Base-by-base conservation (phyloP, 2,888 invertebrate species). In the Drosophila nr. perissopoda region DNA sequence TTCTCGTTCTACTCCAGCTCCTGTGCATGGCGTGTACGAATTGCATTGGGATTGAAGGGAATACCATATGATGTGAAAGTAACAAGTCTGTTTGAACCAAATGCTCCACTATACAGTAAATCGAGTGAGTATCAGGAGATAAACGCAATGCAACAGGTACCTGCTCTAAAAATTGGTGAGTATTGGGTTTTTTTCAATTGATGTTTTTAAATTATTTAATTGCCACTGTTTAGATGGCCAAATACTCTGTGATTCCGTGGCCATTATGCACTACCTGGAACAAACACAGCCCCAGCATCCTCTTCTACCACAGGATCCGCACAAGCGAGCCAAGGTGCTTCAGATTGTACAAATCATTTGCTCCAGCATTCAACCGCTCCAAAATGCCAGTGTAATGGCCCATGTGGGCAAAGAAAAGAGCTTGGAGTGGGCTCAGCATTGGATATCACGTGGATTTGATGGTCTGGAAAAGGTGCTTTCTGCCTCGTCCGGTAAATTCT, bases 71-170 rank as follows among this genome's bases (percentile, higher is more conserved):
- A 99, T 82, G 97, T 97, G 87, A 96, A 96, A 87, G 95, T 97
- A 5, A 96, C 97, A 18, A 97, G 97, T 89, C 93, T 97, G 59
- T 96, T 97, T 70, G 97, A 96, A 13, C 31, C 13, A 91, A 95
- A 95, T 18, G 97, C 96, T 0, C 97, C 97, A 25, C 96, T 97
- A 88, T 96, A 97, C 87, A 97, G 96, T 91, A 96, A 96, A 21
- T 82, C 71, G 90, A 97, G 97, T 94, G 97, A 98, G 90, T 98
- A 96, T 91, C 94, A 96, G 82, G 96, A 96, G 90, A 94, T 98
- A 29, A 99, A 99, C 93, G 98, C 99, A 0, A 97, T 98, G 97
- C 97, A 97, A 90, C 98, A 98, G 92, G 98, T 99, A 21, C 99
- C 99, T 45, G 96, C 98, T 0, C 94, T 99, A 67, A 95, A 96